Percentiles rank a stretch among this genome's conserved stretches.
Conservation (phyloP, 2,113 vertebrate genomes). For the Rostratula benghalensis region DNA sequence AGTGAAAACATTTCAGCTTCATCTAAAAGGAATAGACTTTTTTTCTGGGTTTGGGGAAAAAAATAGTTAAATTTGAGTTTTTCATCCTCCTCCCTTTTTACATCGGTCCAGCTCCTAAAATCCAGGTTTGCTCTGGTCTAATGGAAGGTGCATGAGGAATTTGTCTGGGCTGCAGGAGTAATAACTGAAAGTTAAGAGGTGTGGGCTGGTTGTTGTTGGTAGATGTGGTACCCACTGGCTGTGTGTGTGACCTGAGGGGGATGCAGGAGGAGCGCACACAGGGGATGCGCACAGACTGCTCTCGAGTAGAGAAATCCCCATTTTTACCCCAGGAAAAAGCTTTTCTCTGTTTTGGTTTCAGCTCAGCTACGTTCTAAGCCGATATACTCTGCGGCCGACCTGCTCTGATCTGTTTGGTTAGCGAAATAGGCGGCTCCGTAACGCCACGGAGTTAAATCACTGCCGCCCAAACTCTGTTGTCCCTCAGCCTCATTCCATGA, state of each 20-base stretch:
- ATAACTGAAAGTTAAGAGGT: background rate
- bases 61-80: background rate
- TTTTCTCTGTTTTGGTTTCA: background rate
- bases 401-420: background rate
- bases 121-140: no score
- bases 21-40: background rate
- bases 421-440: background rate
- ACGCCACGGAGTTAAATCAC: background rate
- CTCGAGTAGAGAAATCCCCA: no score
- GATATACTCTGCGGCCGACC: background rate
- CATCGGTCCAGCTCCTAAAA: background rate
- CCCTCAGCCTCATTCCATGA: background rate
- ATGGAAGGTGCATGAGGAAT: background rate
- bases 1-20: background rate
- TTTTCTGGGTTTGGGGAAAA: background rate
- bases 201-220: background rate
- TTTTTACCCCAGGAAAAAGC: background rate
- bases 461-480: background rate
- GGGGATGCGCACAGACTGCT: accelerated
- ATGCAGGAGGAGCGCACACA: accelerated
- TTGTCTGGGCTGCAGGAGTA: background rate
- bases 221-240: background rate
- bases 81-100: background rate
- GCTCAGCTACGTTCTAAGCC: background rate
- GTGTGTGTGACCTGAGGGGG: accelerated